phyloP scores from a whole-genome alignment of 2,888 invertebrate genomes.

The Chesias legatella region DNA sequence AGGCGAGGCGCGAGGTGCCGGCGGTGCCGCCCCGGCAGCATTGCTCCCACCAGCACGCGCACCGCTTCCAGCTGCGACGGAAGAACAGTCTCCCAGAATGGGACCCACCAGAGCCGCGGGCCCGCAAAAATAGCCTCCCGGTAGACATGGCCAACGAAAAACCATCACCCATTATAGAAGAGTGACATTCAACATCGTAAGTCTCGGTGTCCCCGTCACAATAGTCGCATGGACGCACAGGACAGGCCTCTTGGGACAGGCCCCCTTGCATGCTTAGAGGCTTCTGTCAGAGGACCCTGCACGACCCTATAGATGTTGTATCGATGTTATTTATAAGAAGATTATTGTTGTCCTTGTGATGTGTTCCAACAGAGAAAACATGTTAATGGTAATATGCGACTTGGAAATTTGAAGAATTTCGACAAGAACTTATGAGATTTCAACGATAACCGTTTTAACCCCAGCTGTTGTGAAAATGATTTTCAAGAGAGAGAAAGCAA shows the following conservation, averaged over 20 bases:
- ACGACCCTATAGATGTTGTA: conserved; percentile 70
- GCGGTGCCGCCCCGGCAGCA: conserved; percentile 61
- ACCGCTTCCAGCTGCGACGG: conserved; percentile 63
- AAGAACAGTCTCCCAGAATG: conserved; percentile 76
- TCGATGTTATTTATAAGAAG: conserved; percentile 40
- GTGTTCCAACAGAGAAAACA: too few relatives aligned
- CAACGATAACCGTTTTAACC: conserved; percentile 1
- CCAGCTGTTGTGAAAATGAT: too few relatives aligned
- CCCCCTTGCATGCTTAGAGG: conserved; percentile 77
- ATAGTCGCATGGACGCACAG: conserved; percentile 71
- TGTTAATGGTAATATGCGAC: too few relatives aligned
- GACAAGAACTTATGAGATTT: conserved; percentile 1
- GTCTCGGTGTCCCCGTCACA: conserved; percentile 73
- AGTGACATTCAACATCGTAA: conserved; percentile 74
- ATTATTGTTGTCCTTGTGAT: conserved; percentile 19
- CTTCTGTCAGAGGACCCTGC: conserved; percentile 71
- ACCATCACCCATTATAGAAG: conserved; percentile 57
- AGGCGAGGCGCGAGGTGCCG: conserved; percentile 62
- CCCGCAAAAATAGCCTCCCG: conserved; percentile 72
- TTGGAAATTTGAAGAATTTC: background rate
- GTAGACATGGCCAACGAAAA: conserved; percentile 49
- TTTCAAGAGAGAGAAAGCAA: too few relatives aligned
- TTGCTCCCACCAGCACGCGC: conserved; percentile 73
- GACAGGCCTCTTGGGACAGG: conserved; percentile 68
- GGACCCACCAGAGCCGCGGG: conserved; percentile 69